These are phyloP conservation scores for Lordiphosa collinella DNA, from an alignment of 1,140 invertebrate species.

Conservation along the genomic window DNA sequence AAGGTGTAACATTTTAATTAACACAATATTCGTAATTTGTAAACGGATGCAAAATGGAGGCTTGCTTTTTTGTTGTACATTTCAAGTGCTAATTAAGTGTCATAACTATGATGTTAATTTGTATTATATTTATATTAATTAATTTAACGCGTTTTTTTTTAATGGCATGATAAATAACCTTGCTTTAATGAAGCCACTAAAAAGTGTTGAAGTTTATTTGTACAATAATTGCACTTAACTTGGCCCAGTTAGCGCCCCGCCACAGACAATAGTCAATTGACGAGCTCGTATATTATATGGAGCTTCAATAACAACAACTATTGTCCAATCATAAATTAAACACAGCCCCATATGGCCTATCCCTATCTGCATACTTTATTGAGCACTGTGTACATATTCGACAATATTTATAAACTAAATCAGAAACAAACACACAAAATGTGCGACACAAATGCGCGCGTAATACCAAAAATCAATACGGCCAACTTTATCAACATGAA, in stretches of 20 bases:
- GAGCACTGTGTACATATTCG: not conserved
- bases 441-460: conserved; percentile 52
- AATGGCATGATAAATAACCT: conserved; percentile 13
- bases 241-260: conserved; percentile 16
- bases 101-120: conserved; percentile 29
- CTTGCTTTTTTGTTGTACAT: conserved; percentile 9
- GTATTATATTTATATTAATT: conserved; percentile 21
- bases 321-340: conserved; percentile 61
- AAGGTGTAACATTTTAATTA: conserved; percentile 77
- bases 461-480: conserved; percentile 72
- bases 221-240: conserved; percentile 22
- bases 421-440: conserved; percentile 49
- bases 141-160: conserved; percentile 1
- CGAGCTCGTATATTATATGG: conserved; percentile 17
- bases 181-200: conserved; percentile 12
- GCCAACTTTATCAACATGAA: conserved; percentile 54
- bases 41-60: conserved; percentile 35
- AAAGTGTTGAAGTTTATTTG: conserved; percentile 8
- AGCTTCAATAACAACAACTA: conserved; percentile 41
- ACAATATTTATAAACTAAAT: conserved; percentile 65
- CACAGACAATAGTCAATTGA: conserved; percentile 24
- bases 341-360: conserved; percentile 51
- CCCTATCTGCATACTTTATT: conserved; percentile 27
- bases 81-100: conserved; percentile 62
- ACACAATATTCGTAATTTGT: conserved; percentile 61